phyloP scores from a whole-genome alignment of 1,140 invertebrate species.

The Hylaeus anthracinus region DNA sequence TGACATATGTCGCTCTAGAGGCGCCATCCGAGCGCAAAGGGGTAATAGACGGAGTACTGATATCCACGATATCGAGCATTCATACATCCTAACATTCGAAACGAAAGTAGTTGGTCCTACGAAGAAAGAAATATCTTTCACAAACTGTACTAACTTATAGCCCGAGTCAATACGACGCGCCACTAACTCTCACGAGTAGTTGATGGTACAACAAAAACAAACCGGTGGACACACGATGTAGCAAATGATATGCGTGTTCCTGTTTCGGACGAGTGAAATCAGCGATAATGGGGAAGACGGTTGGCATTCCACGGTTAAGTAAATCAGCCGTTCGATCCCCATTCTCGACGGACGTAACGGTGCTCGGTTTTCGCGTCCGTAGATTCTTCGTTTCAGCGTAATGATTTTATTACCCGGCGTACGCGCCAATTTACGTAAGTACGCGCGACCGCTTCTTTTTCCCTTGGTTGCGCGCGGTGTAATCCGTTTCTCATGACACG shows the following conservation, averaged over 20 bases:
- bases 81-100: too few species aligned
- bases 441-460: constrained; percentile 8
- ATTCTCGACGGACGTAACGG: constrained; percentile 20
- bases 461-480: not conserved
- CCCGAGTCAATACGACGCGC: too few species aligned
- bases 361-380: constrained; percentile 34
- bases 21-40: too few species aligned
- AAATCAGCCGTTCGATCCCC: constrained; percentile 30
- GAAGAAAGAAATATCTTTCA: too few species aligned
- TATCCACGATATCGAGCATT: too few species aligned
- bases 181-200: too few species aligned
- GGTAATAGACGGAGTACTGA: too few species aligned
- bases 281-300: constrained; percentile 15
- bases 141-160: too few species aligned
- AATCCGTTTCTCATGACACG: not conserved
- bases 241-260: not conserved
- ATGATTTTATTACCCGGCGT: constrained; percentile 43
- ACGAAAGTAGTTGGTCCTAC: too few species aligned
- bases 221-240: too few species aligned
- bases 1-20: too few species aligned
- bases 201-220: too few species aligned
- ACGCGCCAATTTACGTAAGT: constrained; percentile 43
- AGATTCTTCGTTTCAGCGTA: constrained; percentile 29
- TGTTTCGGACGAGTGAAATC: not conserved
- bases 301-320: constrained; percentile 11